Evolutionary conservation across 2,113 vertebrate species (phyloP).

Genomic region (Archocentrus centrarchus): DNA sequence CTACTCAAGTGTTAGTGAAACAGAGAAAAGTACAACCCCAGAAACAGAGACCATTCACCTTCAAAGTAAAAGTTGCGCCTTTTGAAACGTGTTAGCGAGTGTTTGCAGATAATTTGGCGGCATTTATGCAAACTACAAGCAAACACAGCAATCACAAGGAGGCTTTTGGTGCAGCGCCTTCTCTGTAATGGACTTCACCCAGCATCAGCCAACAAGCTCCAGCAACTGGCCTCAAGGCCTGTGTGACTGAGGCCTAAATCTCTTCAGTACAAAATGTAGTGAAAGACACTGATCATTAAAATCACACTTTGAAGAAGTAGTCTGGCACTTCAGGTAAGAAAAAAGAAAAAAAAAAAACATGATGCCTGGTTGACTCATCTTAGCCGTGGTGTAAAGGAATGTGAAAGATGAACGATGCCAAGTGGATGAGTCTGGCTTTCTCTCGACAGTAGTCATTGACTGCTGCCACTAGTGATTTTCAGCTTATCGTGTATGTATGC

Average conservation of each 20-base stretch:
- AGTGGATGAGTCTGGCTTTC: neutral
- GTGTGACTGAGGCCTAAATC: neutral
- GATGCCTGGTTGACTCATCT: neutral
- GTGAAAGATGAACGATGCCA: neutral
- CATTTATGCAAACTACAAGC: neutral
- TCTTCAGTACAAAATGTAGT: neutral
- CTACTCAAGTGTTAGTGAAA: neutral
- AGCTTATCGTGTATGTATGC: slow-evolving; percentile 46
- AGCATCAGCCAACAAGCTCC: neutral
- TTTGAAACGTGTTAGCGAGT: neutral
- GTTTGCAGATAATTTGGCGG: neutral
- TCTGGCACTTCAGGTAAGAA: neutral
- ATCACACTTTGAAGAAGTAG: neutral
- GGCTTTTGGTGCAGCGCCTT: neutral
- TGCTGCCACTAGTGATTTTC: neutral
- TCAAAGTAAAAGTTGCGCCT: neutral
- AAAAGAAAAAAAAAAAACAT: neutral
- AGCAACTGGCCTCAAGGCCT: neutral
- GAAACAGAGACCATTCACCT: neutral
- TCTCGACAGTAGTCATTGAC: slow-evolving; percentile 22
- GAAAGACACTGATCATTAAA: neutral
- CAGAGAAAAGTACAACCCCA: neutral
- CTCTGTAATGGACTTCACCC: neutral
- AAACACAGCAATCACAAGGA: neutral
- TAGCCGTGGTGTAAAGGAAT: neutral